Percentiles rank a stretch among this genome's conserved stretches.
These are phyloP conservation scores for Entosphenus tridentatus DNA, from an alignment of 2,113 vertebrate genomes.

Conservation along the genomic window DNA sequence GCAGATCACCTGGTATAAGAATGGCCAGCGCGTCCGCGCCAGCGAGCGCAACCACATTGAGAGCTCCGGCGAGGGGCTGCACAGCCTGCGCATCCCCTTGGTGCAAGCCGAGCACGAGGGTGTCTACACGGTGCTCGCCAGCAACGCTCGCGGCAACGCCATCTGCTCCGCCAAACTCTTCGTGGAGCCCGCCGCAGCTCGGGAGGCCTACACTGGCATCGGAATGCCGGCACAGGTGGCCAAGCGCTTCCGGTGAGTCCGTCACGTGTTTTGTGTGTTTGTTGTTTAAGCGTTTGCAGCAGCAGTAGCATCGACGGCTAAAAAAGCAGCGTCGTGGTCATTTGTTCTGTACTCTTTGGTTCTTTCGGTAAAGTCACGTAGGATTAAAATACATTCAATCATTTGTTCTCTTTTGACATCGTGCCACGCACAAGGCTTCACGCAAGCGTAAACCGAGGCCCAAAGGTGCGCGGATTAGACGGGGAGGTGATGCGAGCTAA, in stretches of 20 bases:
- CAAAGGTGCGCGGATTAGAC: too few relatives aligned
- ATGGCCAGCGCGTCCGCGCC: conserved; percentile 58
- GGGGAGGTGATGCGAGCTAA: too few relatives aligned
- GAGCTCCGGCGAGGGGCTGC: conserved; percentile 57
- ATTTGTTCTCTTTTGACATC: too few relatives aligned
- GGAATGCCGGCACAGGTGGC: neutral
- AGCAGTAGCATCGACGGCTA: too few relatives aligned
- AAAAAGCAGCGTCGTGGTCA: too few relatives aligned
- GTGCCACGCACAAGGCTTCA: too few relatives aligned
- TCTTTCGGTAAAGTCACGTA: too few relatives aligned
- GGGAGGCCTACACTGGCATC: neutral
- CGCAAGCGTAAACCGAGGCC: too few relatives aligned
- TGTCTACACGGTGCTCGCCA: conserved; percentile 69
- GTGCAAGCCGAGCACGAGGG: conserved; percentile 82
- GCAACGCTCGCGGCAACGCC: conserved; percentile 69
- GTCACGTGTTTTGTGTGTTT: neutral
- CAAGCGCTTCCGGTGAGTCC: neutral
- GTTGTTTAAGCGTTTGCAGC: too few relatives aligned
- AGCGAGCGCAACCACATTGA: conserved; percentile 61
- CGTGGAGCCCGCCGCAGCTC: conserved; percentile 45
- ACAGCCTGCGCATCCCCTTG: conserved; percentile 54
- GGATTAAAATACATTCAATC: too few relatives aligned
- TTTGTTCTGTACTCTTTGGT: too few relatives aligned
- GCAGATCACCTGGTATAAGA: conserved; percentile 91
- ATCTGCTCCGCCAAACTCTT: conserved; percentile 89